These are phyloP conservation scores for Chaetogeoica ovagalla DNA, from an alignment of 2,888 invertebrate species.

Conservation along the genomic window DNA sequence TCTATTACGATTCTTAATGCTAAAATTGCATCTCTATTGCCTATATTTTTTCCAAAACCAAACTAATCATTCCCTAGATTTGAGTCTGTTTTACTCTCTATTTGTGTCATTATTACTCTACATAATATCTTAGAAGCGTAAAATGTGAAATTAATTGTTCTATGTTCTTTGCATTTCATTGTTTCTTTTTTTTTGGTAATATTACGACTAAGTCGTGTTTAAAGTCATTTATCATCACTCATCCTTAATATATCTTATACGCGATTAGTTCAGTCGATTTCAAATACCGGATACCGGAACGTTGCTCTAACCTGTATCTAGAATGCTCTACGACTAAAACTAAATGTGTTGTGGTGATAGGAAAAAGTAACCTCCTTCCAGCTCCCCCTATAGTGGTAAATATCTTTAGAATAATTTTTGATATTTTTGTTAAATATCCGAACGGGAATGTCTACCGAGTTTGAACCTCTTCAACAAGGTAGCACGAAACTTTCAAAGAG, in stretches of 20 bases:
- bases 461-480: too few species aligned
- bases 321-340: too few species aligned
- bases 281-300: too few species aligned
- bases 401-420: too few species aligned
- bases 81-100: slow-evolving; percentile 31
- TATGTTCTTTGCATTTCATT: slow-evolving; percentile 27
- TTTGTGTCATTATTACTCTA: slow-evolving; percentile 17
- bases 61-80: slow-evolving; percentile 18
- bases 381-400: too few species aligned
- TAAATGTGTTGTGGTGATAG: too few species aligned
- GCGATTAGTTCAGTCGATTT: too few species aligned
- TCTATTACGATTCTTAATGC: slow-evolving; percentile 33
- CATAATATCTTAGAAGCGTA: slow-evolving; percentile 41
- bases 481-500: too few species aligned
- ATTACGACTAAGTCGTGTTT: slow-evolving; percentile 12
- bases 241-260: slow-evolving; percentile 9
- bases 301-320: too few species aligned
- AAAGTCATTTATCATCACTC: slow-evolving; percentile 18
- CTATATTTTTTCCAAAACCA: slow-evolving; percentile 32
- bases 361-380: too few species aligned
- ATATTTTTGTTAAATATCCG: too few species aligned
- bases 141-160: slow-evolving; percentile 27
- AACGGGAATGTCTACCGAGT: too few species aligned
- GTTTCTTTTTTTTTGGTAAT: slow-evolving; percentile 27
- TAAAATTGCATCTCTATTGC: slow-evolving; percentile 44